Base-by-base conservation (phyloP, 2,797 vertebrate genomes). In the Sparidentex hasta region DNA sequence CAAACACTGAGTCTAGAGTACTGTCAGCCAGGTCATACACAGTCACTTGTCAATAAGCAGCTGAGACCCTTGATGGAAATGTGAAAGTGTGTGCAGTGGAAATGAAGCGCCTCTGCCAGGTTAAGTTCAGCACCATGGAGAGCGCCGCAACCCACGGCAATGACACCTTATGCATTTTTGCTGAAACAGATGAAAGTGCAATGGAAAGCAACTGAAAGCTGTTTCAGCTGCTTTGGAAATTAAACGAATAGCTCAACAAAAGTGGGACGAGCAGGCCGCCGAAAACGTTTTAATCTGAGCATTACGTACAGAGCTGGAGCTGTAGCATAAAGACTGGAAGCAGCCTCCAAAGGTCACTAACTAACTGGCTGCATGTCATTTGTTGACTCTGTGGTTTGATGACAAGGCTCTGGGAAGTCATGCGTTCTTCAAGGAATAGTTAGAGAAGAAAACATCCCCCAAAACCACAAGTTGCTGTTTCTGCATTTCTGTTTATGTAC, bases 51-150 rank as follows among this genome's bases (percentile, higher is more conserved):
- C 38, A 38, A 11, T 38, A 38, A 38, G 11, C 38, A 11, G 38
- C 11, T 14, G 17, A 2, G 1, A 38, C 20, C 61, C 41, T 69
- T 43, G 44, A 62, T 76, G 73, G 46, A 55, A 25, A 74, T 27
- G n/a, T 33, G 29, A 6, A 33, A 33, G 29, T 33, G 29, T 33
- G 29, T 33, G 29, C 21, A 69, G 38, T 33, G 20, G 4, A 54
- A 52, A 55, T 51, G 13, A 6, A 66, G 52, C 17, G 25, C 58
- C 54, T 7, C 1, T 70, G 64, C 52, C 82, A 77, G 62, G 59
- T 83, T 67, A 7, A 23, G 17, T 88, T 90, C 89, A 90, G 89
- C 84, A 88, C 88, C 88, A 92, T 65, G 90, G 90, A 92, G 63
- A 92, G 88, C 78, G 69, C 25, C 80, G 46, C 52, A 63, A 18